phyloP scores from a whole-genome alignment of 2,797 vertebrate species.

The Sebastolobus altivelis region DNA sequence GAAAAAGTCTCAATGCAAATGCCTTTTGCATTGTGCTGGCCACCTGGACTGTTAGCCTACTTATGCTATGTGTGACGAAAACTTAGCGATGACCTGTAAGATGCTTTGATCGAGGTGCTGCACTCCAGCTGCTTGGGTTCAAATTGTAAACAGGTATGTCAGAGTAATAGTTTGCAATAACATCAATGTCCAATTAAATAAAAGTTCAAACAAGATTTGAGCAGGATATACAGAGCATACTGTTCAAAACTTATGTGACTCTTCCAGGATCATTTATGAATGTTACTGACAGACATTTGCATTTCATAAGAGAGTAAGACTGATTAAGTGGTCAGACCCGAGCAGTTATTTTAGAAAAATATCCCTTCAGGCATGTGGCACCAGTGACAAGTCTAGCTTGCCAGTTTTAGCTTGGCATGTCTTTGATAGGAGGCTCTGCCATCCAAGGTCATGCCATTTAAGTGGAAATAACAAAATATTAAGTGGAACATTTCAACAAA shows the following conservation, averaged over 20 bases:
- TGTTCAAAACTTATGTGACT: not conserved
- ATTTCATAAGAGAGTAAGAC: not conserved
- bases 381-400: slow-evolving; percentile 23
- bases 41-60: slow-evolving; percentile 56
- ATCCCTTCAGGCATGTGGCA: slow-evolving; percentile 21
- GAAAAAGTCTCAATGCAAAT: slow-evolving; percentile 37
- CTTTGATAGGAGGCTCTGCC: slow-evolving; percentile 12
- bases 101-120: not conserved
- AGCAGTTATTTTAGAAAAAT: slow-evolving; percentile 28
- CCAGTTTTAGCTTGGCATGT: slow-evolving; percentile 48
- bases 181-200: not conserved
- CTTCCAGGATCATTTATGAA: not conserved
- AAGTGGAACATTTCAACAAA: slow-evolving; percentile 22
- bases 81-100: not conserved
- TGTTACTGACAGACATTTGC: not conserved
- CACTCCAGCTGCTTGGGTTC: not conserved
- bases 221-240: not conserved
- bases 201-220: not conserved
- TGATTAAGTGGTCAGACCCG: slow-evolving; percentile 22
- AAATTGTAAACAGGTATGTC: not conserved
- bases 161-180: not conserved
- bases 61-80: slow-evolving; percentile 27
- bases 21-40: slow-evolving; percentile 32
- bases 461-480: slow-evolving; percentile 20
- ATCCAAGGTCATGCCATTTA: slow-evolving; percentile 46